Conservation (phyloP, 2,888 invertebrate species). For the Norana najaformis region DNA sequence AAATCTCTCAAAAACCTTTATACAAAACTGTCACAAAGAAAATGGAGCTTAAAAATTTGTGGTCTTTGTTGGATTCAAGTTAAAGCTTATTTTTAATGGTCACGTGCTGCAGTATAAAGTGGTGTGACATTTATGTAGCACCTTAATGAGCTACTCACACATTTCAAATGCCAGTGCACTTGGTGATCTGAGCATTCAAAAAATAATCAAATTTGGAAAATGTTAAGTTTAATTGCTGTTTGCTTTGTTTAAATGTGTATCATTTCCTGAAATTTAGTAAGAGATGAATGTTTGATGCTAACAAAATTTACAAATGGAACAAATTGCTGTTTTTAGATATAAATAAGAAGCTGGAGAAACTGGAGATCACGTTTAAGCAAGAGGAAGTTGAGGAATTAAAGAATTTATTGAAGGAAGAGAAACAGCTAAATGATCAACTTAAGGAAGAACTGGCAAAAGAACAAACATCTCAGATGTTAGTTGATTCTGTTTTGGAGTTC, state of each 20-base stretch:
- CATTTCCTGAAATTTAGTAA: not conserved
- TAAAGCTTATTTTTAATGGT: too few species aligned
- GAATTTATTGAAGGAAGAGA: slow-evolving; percentile 53
- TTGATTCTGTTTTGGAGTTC: not conserved
- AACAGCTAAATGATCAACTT: slow-evolving; percentile 49
- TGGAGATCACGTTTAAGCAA: slow-evolving; percentile 56
- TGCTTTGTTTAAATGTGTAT: not conserved
- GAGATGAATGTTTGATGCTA: not conserved
- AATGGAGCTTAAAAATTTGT: too few species aligned
- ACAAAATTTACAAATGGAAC: not conserved
- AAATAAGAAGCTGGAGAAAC: slow-evolving; percentile 51
- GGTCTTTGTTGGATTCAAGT: too few species aligned
- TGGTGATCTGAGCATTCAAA: not conserved
- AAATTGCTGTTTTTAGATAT: not conserved
- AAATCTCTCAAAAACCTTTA: too few species aligned
- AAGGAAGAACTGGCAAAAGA: not conserved
- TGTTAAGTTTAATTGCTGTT: not conserved
- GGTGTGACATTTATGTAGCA: too few species aligned
- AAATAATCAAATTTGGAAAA: not conserved
- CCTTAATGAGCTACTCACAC: not conserved
- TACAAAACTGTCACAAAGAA: too few species aligned
- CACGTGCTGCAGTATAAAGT: too few species aligned
- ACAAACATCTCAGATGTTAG: not conserved
- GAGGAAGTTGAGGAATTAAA: slow-evolving; percentile 58
- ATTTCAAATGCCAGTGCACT: not conserved